A percentile compares a stretch with the other conserved stretches of the same genome.
Evolutionary conservation across 1,140 invertebrate species (phyloP).

Genomic region (Lepidurus packardi): DNA sequence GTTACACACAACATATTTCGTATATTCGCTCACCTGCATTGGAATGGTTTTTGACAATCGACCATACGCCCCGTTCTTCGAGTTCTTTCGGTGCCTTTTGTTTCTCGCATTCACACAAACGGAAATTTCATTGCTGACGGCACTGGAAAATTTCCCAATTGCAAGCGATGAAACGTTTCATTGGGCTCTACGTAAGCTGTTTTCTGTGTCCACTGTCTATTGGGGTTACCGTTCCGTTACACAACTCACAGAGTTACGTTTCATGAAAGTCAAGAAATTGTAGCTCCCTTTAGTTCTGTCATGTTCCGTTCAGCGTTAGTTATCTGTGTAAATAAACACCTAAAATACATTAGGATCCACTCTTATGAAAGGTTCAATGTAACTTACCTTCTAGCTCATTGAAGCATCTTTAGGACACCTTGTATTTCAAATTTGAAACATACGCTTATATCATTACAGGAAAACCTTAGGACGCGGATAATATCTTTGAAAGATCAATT

Average conservation of each 20-base stretch:
- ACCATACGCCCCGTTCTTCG: constrained; percentile 49
- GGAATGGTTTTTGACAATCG: constrained; percentile 62
- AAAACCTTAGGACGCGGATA: no score
- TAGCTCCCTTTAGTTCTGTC: background rate
- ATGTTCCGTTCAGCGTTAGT: no score
- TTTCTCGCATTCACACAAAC: constrained; percentile 40
- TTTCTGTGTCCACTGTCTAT: background rate
- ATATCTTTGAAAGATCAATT: no score
- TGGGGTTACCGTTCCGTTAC: background rate
- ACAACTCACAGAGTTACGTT: background rate
- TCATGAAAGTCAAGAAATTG: background rate
- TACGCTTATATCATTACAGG: no score
- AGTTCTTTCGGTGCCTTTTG: constrained; percentile 52
- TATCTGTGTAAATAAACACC: no score
- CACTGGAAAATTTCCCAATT: background rate
- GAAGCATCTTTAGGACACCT: no score
- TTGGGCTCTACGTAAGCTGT: background rate
- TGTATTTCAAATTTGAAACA: no score
- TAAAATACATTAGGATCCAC: no score
- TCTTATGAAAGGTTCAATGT: no score
- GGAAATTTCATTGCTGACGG: background rate
- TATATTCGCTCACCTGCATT: constrained; percentile 59
- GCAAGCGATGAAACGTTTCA: background rate
- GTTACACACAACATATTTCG: constrained; percentile 52
- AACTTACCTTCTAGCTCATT: no score